Conservation (phyloP, 2,888 invertebrate genomes). For the Papilio elwesi region DNA sequence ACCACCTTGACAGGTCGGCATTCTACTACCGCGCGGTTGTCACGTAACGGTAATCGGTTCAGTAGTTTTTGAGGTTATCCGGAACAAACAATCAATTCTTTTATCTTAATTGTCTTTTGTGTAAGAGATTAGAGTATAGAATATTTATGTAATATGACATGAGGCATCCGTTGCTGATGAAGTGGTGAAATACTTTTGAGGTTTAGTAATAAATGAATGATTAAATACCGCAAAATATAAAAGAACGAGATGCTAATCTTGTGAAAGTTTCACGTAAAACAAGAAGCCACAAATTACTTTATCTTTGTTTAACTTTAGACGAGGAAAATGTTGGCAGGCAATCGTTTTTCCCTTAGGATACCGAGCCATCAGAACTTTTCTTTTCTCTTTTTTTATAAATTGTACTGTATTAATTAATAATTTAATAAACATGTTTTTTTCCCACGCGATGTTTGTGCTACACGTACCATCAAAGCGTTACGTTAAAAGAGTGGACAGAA, state of each 20-base stretch:
- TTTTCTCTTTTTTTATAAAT: background rate
- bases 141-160: no score
- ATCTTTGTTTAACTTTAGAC: slow-evolving; percentile 32
- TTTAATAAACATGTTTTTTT: background rate
- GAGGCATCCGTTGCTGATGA: no score
- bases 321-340: slow-evolving; percentile 16
- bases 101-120: no score
- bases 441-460: background rate
- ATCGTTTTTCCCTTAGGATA: slow-evolving; percentile 7
- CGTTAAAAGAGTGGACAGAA: no score
- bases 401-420: slow-evolving; percentile 1
- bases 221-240: background rate
- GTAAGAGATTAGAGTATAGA: no score
- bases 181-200: background rate
- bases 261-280: slow-evolving; percentile 27
- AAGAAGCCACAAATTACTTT: slow-evolving; percentile 21
- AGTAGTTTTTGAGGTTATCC: no score
- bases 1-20: no score
- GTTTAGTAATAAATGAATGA: background rate
- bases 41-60: no score
- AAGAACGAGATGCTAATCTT: background rate
- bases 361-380: background rate
- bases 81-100: no score
- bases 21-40: no score
- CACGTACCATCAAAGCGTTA: no score